Evolutionary conservation across 2,113 vertebrate species (phyloP), one percentile per base, ranked within the genome.

Genomic region (Melanocharis versteri): DNA sequence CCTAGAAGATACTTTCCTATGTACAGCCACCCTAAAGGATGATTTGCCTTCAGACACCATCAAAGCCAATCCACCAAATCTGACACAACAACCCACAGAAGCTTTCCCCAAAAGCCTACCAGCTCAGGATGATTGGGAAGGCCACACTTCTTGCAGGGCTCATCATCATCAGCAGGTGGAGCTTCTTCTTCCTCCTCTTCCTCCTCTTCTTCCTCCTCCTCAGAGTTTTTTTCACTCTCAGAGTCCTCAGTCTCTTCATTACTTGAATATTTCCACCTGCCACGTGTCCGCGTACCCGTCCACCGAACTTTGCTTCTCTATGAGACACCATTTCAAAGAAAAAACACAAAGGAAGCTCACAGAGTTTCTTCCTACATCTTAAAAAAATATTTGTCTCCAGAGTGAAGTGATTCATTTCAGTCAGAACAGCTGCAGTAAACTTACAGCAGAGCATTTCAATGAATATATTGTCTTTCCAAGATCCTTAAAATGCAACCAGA

Each of bases 81-180:
- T 21, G 39, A 66, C 47, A 7, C 9, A 47, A 54, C 10, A 17
- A 51, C 17, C 39, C 45, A 27, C 5, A 42, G 48, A 26, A 30
- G 40, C 30, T 22, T 64, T 8, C 51, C 33, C 39, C 37, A 68
- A 42, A 51, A n/a, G 94, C 98, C 10, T 93, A 99, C 99, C 96
- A 99, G 98, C 93, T 99, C 99, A 0, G 99, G 99, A 61, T 99
- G 99, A 86, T 99, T 99, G 70, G 99, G 99, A 94, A 99, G 99
- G 88, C 99, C 98, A 89, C 99, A 99, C 95, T 99, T 99, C 94
- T 98, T 99, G 98, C 99, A 99, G 0, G 99, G 99, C 31, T 99
- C 99, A 89, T 99, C 99, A 0, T 98, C 96, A 83, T 99, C 98
- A 66, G 98, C 98, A 47, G 98, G 97, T 37, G 98, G 96, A 1